Conservation (phyloP, 2,888 invertebrate genomes). For the Pterostichus niger region DNA sequence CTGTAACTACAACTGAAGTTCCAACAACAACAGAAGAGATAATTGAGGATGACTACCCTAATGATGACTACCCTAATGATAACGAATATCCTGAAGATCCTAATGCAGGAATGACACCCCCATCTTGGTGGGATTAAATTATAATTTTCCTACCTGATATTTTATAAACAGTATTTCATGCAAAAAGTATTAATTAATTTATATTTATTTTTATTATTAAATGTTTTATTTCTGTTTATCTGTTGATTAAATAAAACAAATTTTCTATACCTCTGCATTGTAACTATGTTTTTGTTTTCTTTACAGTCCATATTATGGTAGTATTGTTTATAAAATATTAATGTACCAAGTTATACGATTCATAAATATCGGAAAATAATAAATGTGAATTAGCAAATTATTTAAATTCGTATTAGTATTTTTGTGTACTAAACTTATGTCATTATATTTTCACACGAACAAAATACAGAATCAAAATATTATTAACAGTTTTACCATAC, state of each 20-base stretch:
- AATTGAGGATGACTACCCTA: slow-evolving; percentile 10
- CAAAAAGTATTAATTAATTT: neutral
- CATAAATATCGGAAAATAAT: neutral
- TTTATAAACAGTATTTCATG: slow-evolving; percentile 42
- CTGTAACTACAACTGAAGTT: slow-evolving; percentile 38
- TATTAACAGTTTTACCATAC: too few relatives aligned
- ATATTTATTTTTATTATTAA: slow-evolving; percentile 28
- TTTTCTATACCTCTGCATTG: neutral
- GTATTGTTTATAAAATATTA: slow-evolving; percentile 42
- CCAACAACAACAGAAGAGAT: slow-evolving; percentile 31
- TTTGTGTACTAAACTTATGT: too few relatives aligned
- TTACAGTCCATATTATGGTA: neutral
- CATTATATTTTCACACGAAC: too few relatives aligned
- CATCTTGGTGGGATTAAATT: slow-evolving; percentile 32
- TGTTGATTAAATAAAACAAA: neutral
- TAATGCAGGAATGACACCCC: neutral
- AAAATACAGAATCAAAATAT: too few relatives aligned
- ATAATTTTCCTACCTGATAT: neutral
- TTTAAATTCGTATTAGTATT: too few relatives aligned
- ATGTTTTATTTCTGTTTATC: slow-evolving; percentile 7
- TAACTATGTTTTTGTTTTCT: slow-evolving; percentile 1
- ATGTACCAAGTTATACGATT: neutral
- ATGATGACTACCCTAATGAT: slow-evolving; percentile 12
- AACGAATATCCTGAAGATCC: too few relatives aligned
- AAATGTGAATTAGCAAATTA: neutral